Evolutionary conservation across 1,140 invertebrate genomes (phyloP), one percentile per base, ranked within the genome.

Genomic region (Caenorhabditis inopinata): DNA sequence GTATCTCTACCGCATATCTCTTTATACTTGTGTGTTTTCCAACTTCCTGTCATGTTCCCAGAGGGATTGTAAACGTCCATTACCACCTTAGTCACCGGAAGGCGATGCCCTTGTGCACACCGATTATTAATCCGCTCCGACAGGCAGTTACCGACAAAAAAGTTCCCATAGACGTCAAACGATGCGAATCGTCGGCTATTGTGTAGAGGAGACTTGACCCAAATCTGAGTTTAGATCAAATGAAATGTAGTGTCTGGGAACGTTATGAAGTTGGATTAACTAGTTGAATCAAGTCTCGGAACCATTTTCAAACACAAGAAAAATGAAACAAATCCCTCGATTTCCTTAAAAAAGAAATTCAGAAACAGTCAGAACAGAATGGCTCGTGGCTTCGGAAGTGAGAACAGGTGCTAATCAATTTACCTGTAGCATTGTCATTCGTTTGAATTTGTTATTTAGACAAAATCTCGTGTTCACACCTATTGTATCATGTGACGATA

Each of bases 131-230:
- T 68, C 58, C 58, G 29, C 9, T 68, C 32, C 2, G 27, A 21
- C 16, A 12, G 23, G n/a, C n/a, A n/a, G n/a, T n/a, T n/a, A n/a
- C 51, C 27, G 2, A 2, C 18, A 58, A 32, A 68, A 42, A 68
- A 68, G 58, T 68, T 68, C 58, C 58, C 58, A 68, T 68, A 68
- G 58, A 68, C 58, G 58, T 68, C 58, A 68, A 68, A 68, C 58
- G 58, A 68, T 68, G 58, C 58, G 32, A 42, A 68, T 68, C 58
- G 29, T 2, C 11, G 25, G 18, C 12, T 5, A 14, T 6, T 68
- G n/a, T 51, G 25, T 5, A 47, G 14, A 16, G 7, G 51, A 32
- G 51, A 32, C 4, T 11, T 68, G 58, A 68, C 58, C 58, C 58
- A 68, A 68, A 68, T 68, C 58, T 29, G 18, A 68, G 58, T 68